Base-by-base conservation (phyloP, 2,113 vertebrate species). In the Galbula dea region DNA sequence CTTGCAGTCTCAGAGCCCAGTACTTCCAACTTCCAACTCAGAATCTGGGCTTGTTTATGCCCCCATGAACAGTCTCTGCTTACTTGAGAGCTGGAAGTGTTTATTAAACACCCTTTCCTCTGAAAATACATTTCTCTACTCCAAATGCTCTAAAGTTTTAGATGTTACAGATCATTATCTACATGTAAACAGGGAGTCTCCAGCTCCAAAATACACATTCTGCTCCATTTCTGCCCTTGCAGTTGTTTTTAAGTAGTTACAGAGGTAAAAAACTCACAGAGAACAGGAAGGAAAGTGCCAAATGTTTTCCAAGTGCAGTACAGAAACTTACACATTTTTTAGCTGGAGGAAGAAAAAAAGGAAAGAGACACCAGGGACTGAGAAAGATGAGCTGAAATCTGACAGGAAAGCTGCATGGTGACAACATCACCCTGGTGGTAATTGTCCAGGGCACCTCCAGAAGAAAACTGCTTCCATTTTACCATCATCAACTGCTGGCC, bases 81-180 rank as follows among this genome's bases (percentile, higher is more conserved):
- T 75, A 59, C 12, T 51, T 7, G 7, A 66, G 36, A 77, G 51
- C 34, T 52, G 1, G 0, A 7, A 34, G 16, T 29, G 21, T 82
- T 89, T 89, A 82, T n/a, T 83, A 77, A 93, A 92, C 55, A 77
- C 15, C 17, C 43, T 59, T 88, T 92, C 76, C 90, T 86, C 54
- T 62, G n/a, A 77, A 57, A 69, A 71, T 9, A 62, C 15, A 39
- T 20, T 54, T 46, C 20, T 58, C 12, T 30, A 58, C 66, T 80
- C 2, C 27, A 63, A 77, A 45, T 5, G 81, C 27, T 89, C 46
- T 15, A 18, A 88, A 52, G 19, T 27, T 63, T 18, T 46, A 61
- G 32, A 34, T 30, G 15, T 27, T 49, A 65, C 30, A 71, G 62
- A 4, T 80, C 72, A 57, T 49, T 65, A 85, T 23, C 49, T 65